phyloP scores from a whole-genome alignment of 2,888 invertebrate species.

The Linyphia triangularis region DNA sequence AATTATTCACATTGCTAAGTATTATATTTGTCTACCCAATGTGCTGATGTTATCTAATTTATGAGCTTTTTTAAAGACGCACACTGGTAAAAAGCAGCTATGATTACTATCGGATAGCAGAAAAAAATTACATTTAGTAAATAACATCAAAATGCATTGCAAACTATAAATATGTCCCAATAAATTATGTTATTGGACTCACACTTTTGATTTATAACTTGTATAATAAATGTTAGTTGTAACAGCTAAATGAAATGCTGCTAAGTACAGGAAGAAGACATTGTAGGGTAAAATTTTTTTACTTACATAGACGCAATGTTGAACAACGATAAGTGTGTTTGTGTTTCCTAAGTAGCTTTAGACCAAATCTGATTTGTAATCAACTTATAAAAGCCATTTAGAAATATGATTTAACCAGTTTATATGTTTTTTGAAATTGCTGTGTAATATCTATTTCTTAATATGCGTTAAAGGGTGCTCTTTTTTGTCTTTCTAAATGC shows the following conservation, averaged over 20 bases:
- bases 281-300: background rate
- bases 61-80: constrained; percentile 50
- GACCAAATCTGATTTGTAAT: no score
- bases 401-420: background rate
- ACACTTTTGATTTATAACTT: no score
- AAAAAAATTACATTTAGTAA: no score
- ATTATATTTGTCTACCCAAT: constrained; percentile 4
- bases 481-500: constrained; percentile 31
- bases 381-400: background rate
- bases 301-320: background rate
- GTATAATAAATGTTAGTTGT: background rate
- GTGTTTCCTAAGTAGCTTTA: no score
- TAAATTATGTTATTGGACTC: no score
- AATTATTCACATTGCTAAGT: background rate
- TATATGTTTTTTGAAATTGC: background rate
- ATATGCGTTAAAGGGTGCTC: constrained; percentile 41
- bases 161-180: no score
- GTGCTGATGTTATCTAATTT: constrained; percentile 28
- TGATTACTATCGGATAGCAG: no score
- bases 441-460: background rate
- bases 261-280: background rate
- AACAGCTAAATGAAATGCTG: background rate
- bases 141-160: no score
- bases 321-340: no score
- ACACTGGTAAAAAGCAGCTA: constrained; percentile 7